A percentile compares a stretch with the other conserved stretches of the same genome.
phyloP scores from a whole-genome alignment of 2,888 invertebrate species.

The Drosophila cracens region DNA sequence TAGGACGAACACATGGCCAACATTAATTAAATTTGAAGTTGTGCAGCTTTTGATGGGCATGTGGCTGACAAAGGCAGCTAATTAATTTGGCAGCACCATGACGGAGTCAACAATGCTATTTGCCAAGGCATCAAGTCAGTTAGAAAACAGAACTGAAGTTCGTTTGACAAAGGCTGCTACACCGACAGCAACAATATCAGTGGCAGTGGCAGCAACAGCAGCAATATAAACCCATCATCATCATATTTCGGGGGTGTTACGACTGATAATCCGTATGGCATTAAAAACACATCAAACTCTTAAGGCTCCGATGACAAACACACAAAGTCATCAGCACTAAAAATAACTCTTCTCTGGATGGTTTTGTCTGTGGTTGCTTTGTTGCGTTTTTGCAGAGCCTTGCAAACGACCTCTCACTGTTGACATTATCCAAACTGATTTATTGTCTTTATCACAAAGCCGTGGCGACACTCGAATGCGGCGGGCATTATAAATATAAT shows the following conservation, averaged over 20 bases:
- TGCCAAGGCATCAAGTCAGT: constrained; percentile 6
- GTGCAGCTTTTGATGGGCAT: constrained; percentile 37
- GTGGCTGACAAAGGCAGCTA: constrained; percentile 53
- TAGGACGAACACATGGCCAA: constrained; percentile 38
- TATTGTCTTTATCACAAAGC: constrained; percentile 69
- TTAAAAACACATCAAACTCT: constrained; percentile 72
- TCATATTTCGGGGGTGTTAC: constrained; percentile 12
- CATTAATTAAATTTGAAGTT: constrained; percentile 67
- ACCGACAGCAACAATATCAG: not conserved
- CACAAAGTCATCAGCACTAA: constrained; percentile 52
- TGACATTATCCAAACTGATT: constrained; percentile 74
- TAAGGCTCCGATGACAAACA: constrained; percentile 40
- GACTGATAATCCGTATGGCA: constrained; percentile 58
- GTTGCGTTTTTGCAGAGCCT: not conserved
- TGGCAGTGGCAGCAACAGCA: constrained; percentile 5
- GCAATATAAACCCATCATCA: constrained; percentile 34
- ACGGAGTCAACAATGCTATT: constrained; percentile 58
- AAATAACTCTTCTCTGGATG: constrained; percentile 56
- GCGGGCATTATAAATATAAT: constrained; percentile 53
- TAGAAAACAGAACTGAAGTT: constrained; percentile 37
- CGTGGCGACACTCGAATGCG: constrained; percentile 60
- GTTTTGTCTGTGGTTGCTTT: constrained; percentile 14
- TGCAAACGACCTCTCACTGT: constrained; percentile 28
- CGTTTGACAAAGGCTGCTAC: constrained; percentile 57
- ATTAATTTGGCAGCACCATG: constrained; percentile 65